These are phyloP conservation scores for Platerodrilus igneus DNA, from an alignment of 2,888 invertebrate genomes.

Conservation along the genomic window DNA sequence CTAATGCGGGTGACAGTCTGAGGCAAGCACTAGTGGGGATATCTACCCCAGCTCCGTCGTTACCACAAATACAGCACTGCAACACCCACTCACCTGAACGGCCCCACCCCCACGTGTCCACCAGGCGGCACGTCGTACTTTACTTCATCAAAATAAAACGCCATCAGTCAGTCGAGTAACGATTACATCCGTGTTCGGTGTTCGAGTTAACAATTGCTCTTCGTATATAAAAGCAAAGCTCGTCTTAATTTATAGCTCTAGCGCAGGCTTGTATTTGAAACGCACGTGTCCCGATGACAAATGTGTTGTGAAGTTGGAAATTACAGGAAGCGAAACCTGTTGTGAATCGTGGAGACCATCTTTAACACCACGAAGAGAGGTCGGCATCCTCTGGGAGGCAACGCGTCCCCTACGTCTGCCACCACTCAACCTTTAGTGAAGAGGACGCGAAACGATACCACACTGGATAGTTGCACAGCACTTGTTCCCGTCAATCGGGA, in stretches of 20 bases:
- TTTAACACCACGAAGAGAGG: constrained; percentile 48
- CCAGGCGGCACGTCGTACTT: constrained; percentile 46
- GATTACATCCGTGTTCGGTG: too few relatives aligned
- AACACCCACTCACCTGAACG: constrained; percentile 59
- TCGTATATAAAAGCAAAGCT: background rate
- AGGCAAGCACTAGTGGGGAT: constrained; percentile 50
- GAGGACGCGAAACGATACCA: constrained; percentile 47
- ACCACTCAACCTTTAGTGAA: constrained; percentile 46
- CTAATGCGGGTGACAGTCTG: constrained; percentile 48
- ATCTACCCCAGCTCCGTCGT: constrained; percentile 59
- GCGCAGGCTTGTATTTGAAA: constrained; percentile 19
- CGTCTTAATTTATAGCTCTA: constrained; percentile 21
- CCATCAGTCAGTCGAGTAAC: too few relatives aligned
- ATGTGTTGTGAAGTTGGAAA: constrained; percentile 14
- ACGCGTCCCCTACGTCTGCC: constrained; percentile 44
- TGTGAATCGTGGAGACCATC: constrained; percentile 49
- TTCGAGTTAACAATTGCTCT: constrained; percentile 24
- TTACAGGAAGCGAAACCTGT: constrained; percentile 27
- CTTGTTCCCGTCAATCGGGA: constrained; percentile 46
- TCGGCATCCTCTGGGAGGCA: constrained; percentile 48
- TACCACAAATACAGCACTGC: constrained; percentile 40
- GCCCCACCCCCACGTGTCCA: constrained; percentile 52
- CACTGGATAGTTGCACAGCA: constrained; percentile 35
- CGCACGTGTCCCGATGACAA: constrained; percentile 18
- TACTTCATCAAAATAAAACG: too few relatives aligned